Base-by-base conservation (phyloP, 2,888 invertebrate genomes). In the Phortica magna region DNA sequence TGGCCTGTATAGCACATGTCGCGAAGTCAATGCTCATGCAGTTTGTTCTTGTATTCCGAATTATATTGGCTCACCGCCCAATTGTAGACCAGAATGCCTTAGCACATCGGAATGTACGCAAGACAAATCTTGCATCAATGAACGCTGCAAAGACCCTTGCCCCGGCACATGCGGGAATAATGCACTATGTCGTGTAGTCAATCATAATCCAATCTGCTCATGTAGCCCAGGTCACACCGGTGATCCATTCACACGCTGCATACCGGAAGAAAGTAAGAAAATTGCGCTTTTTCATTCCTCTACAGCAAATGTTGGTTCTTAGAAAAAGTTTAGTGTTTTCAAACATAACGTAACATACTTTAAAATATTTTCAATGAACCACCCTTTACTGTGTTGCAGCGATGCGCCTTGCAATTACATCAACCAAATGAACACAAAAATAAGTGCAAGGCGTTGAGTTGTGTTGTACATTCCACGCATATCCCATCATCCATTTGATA, bases 141-240 rank as follows among this genome's bases (percentile, higher is more conserved):
- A 95, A 88, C 96, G 94, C 91, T 97, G 97, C 90, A 94, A 94
- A 79, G 95, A 97, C 91, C 97, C 97, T 70, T 97, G 97, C 90
- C 93, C 94, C 55, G 96, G 96, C 79, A 95, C 95, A n/a, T 97
- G 97, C 89, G 97, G 97, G 41, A 92, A 94, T 78, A 95, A 96
- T 92, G 96, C 97, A 2, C 94, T 95, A 82, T 97, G 97, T 90
- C 95, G 95, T 83, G 96, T 96, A 17, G 95, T 96, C 71, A 96
- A 96, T 91, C 97, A 97, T 90, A 96, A 96, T 90, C 96, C 97
- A 59, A 94, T 96, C 80, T 97, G 97, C 92, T 95, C 95, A 90
- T 97, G 97, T 91, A 94, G 94, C 73, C 92, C 94, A 81, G 95
- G 95, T 83, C 95, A 94, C 90, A 94, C 93, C 55, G 97, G 97